A percentile compares a stretch with the other conserved stretches of the same genome.
Conservation (phyloP, 2,888 invertebrate species). For the Chironomus tentans region DNA sequence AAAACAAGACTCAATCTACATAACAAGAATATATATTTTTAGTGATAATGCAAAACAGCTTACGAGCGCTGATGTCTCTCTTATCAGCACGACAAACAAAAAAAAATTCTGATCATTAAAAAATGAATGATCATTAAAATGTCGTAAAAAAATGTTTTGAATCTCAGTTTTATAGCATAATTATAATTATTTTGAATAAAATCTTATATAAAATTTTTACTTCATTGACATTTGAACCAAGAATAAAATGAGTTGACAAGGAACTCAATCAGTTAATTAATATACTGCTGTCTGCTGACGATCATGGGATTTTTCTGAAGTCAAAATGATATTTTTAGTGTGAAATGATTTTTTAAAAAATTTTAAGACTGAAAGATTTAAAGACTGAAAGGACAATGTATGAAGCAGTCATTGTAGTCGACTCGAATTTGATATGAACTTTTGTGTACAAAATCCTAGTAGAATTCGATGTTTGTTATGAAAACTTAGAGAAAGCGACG, state of each 20-base stretch:
- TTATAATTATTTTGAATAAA: background rate
- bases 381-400: too few relatives aligned
- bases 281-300: too few relatives aligned
- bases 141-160: conserved; percentile 22
- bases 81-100: background rate
- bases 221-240: conserved; percentile 3
- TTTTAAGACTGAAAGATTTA: too few relatives aligned
- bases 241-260: background rate
- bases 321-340: too few relatives aligned
- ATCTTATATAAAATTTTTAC: background rate
- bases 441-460: too few relatives aligned
- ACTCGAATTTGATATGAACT: too few relatives aligned
- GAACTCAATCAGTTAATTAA: too few relatives aligned
- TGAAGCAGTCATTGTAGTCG: too few relatives aligned
- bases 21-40: background rate
- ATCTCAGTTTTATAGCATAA: conserved; percentile 10
- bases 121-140: conserved; percentile 19
- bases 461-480: too few relatives aligned
- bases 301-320: too few relatives aligned
- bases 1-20: background rate
- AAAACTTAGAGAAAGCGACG: too few relatives aligned
- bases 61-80: background rate
- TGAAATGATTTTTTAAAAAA: too few relatives aligned
- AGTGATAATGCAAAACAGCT: background rate
- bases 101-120: background rate